Evolutionary conservation across 2,797 vertebrate species (phyloP).

Genomic region (Melanotaenia nigrans): DNA sequence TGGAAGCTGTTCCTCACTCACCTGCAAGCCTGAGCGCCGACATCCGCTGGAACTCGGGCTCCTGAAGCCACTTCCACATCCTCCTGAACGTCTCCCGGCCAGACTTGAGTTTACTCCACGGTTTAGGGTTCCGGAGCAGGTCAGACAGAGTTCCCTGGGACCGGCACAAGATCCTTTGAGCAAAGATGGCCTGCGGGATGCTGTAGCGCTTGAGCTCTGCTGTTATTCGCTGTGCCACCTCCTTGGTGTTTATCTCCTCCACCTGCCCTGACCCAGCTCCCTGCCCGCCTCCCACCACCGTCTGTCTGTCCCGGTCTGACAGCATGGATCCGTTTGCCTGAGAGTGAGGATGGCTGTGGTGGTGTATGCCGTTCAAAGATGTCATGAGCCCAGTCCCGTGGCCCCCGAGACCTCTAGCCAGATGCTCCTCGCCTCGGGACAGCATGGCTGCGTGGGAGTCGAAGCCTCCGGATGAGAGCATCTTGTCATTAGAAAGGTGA

Average conservation of each 20-base stretch:
- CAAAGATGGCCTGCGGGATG: constrained; percentile 98
- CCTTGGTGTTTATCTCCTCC: constrained; percentile 98
- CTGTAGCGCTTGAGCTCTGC: constrained; percentile 98
- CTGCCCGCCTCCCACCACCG: constrained; percentile 83
- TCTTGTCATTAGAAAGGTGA: constrained; percentile 93
- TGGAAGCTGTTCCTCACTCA: constrained; percentile 82
- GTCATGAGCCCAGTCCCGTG: constrained; percentile 89
- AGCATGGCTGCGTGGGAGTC: constrained; percentile 94
- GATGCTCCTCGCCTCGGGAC: constrained; percentile 90
- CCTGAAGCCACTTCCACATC: constrained; percentile 99
- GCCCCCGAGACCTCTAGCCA: constrained; percentile 89
- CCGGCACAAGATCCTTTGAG: constrained; percentile 97
- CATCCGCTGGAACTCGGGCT: constrained; percentile 98
- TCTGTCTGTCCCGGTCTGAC: constrained; percentile 89
- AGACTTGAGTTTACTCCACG: constrained; percentile 99
- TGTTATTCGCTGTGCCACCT: constrained; percentile 96
- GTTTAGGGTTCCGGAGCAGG: constrained; percentile 97
- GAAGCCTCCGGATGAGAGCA: constrained; percentile 92
- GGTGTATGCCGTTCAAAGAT: constrained; percentile 89
- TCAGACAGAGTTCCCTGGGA: constrained; percentile 98
- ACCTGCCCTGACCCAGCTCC: constrained; percentile 88
- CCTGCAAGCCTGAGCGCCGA: constrained; percentile 97
- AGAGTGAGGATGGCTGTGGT: constrained; percentile 87
- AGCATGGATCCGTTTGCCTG: constrained; percentile 88
- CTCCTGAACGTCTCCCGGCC: constrained; percentile 97